These are phyloP conservation scores for Camptogramma bilineatum DNA, from an alignment of 2,888 invertebrate genomes.

Conservation along the genomic window DNA sequence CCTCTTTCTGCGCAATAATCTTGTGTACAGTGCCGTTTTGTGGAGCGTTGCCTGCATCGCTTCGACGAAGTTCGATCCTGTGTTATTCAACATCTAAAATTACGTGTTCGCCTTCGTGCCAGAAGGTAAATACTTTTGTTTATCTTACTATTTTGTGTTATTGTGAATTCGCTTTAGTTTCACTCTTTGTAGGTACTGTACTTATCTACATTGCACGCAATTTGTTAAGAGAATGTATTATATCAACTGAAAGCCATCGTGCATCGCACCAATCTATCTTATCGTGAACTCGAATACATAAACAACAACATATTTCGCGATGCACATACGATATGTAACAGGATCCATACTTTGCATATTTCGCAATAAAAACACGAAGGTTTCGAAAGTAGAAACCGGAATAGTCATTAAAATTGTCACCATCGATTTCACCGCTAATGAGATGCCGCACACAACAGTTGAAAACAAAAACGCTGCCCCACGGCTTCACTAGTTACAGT, in stretches of 20 bases:
- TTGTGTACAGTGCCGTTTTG: conserved; percentile 68
- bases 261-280: conserved; percentile 33
- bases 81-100: conserved; percentile 71
- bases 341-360: conserved; percentile 34
- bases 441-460: conserved; percentile 56
- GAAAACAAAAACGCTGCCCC: conserved; percentile 55
- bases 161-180: conserved; percentile 43
- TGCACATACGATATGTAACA: conserved; percentile 32
- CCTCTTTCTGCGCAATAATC: conserved; percentile 63
- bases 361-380: conserved; percentile 46
- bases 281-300: conserved; percentile 34
- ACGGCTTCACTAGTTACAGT: conserved; percentile 65
- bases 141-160: conserved; percentile 54
- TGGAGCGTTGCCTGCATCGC: conserved; percentile 49
- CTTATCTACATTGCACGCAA: conserved; percentile 14
- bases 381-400: conserved; percentile 57
- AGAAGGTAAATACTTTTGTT: conserved; percentile 67
- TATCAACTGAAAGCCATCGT: conserved; percentile 25
- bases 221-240: conserved; percentile 19
- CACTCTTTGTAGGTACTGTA: conserved; percentile 16
- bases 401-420: conserved; percentile 58
- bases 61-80: conserved; percentile 55
- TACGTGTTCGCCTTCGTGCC: conserved; percentile 69
- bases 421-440: conserved; percentile 66
- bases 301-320: conserved; percentile 25